Conservation (phyloP, 1,140 invertebrate species). For the Bombus waltoni region DNA sequence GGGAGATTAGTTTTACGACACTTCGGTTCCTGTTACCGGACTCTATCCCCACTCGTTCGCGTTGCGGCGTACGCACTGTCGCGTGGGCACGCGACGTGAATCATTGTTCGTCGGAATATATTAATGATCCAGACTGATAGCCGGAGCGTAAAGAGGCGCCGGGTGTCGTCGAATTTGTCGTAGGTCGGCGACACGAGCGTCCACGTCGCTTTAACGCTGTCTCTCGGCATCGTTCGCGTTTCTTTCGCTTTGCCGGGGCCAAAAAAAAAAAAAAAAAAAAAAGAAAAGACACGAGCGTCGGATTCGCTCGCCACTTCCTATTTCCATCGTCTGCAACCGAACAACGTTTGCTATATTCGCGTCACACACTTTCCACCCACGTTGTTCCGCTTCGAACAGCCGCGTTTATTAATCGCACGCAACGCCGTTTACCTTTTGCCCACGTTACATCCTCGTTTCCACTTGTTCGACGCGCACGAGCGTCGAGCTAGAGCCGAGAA, state of each 20-base stretch:
- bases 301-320: no score
- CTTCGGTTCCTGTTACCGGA: constrained; percentile 55
- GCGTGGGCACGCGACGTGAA: constrained; percentile 61
- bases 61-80: background rate
- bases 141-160: constrained; percentile 6
- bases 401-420: no score
- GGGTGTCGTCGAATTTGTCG: constrained; percentile 49
- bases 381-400: no score
- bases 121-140: constrained; percentile 62
- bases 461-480: background rate
- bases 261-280: no score
- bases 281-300: no score
- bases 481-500: background rate
- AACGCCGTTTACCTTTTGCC: no score
- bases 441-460: no score
- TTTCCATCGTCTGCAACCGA: no score
- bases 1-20: constrained; percentile 68
- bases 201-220: background rate
- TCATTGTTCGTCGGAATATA: constrained; percentile 63
- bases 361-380: no score
- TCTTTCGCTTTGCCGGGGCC: no score
- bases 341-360: no score
- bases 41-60: background rate
- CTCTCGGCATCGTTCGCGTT: background rate
- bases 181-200: constrained; percentile 30